Evolutionary conservation across 1,140 invertebrate genomes (phyloP), one percentile per base, ranked within the genome.

Genomic region (Dendrolimus kikuchii): DNA sequence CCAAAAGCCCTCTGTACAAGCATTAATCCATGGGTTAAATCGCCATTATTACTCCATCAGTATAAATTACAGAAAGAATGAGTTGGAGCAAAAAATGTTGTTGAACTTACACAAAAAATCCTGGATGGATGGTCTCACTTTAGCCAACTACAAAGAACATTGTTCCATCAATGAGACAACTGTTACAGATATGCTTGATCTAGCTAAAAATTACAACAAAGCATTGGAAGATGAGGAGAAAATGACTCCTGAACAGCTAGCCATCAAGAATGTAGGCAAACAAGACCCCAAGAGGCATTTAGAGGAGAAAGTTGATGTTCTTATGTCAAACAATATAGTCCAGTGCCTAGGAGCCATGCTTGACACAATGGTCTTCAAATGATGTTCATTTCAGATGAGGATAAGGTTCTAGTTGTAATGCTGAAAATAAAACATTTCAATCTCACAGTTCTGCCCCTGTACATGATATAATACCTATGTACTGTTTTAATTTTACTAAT

Each of bases 211-310:
- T 81, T 99, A 99, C 79, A 99, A 99, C 78, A 99, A 99, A 90
- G 95, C 98, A 43, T 88, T 99, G 45, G 98, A 99, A 89, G 99
- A 99, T 72, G 99, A 99, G 87, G 98, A 99, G 81, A 99, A 99
- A 81, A 99, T 99, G 97, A 99, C 98, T n/a, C 95, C 97, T 1
- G 98, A 99, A 85, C 98, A 99, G 81, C 88, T 99, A 77, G 98
- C 98, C 8, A 99, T 99, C 67, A 99, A 99, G 82, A 99, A 99
- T 90, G 98, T 99, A 44, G 99, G 99, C 36, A 99, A 99, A 89
- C 96, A 99, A 87, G 98, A 99, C 88, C 99, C 99, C n/a, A 99
- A 99, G 88, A 91, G 99, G 60, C 99, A 99, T 93, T 90, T 99
- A 68, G 98, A 99, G 86, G 98, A 99, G 77, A 97, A 99, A 90